A percentile compares a stretch with the other conserved stretches of the same genome.
phyloP scores from a whole-genome alignment of 2,888 invertebrate genomes.

The Orthosia gracilis region DNA sequence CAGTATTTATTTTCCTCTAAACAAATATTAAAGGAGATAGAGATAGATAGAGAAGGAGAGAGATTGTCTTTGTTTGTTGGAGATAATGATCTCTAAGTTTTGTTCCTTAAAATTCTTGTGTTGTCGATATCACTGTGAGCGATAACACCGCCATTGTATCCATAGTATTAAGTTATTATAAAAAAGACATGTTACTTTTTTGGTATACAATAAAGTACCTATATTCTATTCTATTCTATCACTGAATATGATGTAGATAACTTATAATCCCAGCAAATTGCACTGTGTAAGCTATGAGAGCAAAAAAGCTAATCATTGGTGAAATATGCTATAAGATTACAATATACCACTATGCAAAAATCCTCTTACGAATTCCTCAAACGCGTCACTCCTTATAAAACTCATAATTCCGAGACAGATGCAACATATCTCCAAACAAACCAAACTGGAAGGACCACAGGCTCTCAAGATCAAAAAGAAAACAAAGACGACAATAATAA shows the following conservation, averaged over 20 bases:
- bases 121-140: too few relatives aligned
- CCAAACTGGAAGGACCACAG: conserved; percentile 22
- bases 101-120: neutral
- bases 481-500: conserved; percentile 30
- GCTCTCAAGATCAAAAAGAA: conserved; percentile 28
- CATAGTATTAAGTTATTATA: too few relatives aligned
- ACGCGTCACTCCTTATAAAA: neutral
- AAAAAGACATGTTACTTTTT: too few relatives aligned
- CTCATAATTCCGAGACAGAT: conserved; percentile 18
- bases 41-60: too few relatives aligned
- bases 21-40: neutral
- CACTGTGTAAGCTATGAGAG: neutral
- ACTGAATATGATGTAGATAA: neutral
- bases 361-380: neutral
- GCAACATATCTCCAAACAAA: conserved; percentile 24
- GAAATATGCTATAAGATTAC: neutral
- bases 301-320: neutral
- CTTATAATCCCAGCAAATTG: neutral
- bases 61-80: neutral
- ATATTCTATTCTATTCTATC: too few relatives aligned
- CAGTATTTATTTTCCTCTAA: too few relatives aligned
- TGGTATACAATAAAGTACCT: too few relatives aligned
- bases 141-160: too few relatives aligned
- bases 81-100: neutral
- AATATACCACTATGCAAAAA: neutral